Conservation (phyloP, 2,113 vertebrate genomes). For the Nycticebus coucang region DNA sequence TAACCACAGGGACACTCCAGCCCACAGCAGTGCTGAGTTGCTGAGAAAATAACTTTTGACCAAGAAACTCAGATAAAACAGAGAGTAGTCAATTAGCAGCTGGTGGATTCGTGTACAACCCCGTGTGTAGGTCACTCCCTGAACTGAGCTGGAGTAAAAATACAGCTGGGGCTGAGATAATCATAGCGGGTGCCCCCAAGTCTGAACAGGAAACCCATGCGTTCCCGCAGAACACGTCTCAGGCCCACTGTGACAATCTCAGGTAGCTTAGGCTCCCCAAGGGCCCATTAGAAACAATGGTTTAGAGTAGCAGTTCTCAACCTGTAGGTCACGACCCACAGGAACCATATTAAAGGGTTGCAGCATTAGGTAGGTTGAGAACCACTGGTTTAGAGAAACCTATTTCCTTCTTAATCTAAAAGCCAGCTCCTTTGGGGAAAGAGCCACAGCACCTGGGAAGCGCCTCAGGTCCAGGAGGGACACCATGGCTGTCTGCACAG, state of each 20-base stretch:
- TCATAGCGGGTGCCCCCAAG: neutral
- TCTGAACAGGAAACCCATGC: neutral
- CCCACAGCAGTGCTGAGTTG: fast-evolving
- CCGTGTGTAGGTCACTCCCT: fast-evolving
- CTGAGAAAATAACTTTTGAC: neutral
- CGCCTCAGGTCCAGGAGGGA: fast-evolving
- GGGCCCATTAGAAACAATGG: neutral
- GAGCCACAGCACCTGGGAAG: too few species aligned
- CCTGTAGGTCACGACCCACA: too few species aligned
- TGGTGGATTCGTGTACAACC: fast-evolving
- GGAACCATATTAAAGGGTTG: too few species aligned
- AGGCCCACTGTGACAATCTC: neutral
- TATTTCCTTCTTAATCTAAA: neutral
- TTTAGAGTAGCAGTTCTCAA: too few species aligned
- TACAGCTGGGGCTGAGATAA: neutral
- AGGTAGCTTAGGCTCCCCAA: neutral
- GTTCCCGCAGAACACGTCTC: neutral
- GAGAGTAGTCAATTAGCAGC: fast-evolving
- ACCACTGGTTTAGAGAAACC: neutral
- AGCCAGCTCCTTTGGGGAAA: neutral
- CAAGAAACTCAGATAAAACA: neutral
- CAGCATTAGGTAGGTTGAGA: too few species aligned
- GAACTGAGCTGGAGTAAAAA: neutral
- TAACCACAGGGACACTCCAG: fast-evolving
- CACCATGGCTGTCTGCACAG: too few species aligned